Evolutionary conservation across 2,888 invertebrate genomes (phyloP).

Genomic region (Watsonalla cultraria): DNA sequence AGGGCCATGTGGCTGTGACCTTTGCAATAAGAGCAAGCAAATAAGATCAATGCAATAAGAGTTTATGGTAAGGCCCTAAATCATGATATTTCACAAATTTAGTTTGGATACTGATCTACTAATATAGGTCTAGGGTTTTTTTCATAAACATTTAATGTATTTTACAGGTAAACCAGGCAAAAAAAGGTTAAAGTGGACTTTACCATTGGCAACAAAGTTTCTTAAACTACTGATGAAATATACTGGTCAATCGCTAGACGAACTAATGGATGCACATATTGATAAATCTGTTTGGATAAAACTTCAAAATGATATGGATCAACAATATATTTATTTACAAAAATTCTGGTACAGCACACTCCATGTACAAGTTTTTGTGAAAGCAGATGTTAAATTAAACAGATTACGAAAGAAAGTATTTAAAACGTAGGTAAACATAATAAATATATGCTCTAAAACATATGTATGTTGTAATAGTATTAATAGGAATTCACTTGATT

Average conservation of each 20-base stretch:
- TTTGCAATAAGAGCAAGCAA: too few relatives aligned
- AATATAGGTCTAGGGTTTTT: too few relatives aligned
- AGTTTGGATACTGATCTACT: too few relatives aligned
- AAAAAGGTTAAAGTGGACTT: slow-evolving; percentile 45
- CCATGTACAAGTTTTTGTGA: slow-evolving; percentile 57
- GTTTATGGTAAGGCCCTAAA: neutral
- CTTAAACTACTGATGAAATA: slow-evolving; percentile 42
- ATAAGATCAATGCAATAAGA: too few relatives aligned
- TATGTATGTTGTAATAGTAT: neutral
- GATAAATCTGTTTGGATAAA: slow-evolving; percentile 48
- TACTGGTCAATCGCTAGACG: slow-evolving; percentile 36
- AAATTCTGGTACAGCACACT: slow-evolving; percentile 49
- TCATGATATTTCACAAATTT: neutral
- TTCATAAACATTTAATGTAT: too few relatives aligned
- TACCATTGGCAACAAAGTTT: slow-evolving; percentile 45
- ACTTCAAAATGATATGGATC: slow-evolving; percentile 42
- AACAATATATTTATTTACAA: slow-evolving; percentile 38
- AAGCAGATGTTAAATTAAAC: slow-evolving; percentile 41
- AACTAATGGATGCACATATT: slow-evolving; percentile 47
- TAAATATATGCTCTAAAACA: neutral
- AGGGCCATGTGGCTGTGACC: too few relatives aligned
- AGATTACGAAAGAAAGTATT: slow-evolving; percentile 39
- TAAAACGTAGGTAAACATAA: slow-evolving; percentile 38
- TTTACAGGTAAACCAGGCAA: slow-evolving; percentile 37
- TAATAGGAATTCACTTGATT: neutral